phyloP scores from a whole-genome alignment of 2,113 vertebrate species.

The Neodon shergylaensis region DNA sequence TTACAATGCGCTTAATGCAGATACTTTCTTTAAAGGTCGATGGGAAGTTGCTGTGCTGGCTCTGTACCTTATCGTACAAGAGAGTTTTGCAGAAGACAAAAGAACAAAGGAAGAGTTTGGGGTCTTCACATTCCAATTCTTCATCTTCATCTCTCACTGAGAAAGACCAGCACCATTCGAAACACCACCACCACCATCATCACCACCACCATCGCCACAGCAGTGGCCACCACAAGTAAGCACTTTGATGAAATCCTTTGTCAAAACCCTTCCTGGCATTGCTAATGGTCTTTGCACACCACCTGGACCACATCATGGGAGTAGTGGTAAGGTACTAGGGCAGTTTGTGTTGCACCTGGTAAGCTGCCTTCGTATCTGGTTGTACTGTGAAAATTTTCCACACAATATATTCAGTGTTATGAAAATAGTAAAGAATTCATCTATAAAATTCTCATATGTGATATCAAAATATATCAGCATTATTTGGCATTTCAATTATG shows the following conservation, averaged over 20 bases:
- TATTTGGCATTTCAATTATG: neutral
- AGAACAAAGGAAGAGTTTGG: slow-evolving; percentile 97
- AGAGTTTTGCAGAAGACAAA: slow-evolving; percentile 99
- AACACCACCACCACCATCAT: slow-evolving; percentile 91
- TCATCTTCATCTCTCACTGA: slow-evolving; percentile 93
- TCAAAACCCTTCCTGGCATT: neutral
- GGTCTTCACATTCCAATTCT: slow-evolving; percentile 95
- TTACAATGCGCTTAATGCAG: slow-evolving; percentile 20
- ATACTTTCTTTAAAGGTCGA: slow-evolving; percentile 91
- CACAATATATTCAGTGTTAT: neutral
- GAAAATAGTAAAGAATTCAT: neutral
- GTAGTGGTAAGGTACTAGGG: neutral
- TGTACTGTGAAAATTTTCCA: neutral
- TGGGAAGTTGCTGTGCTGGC: slow-evolving; percentile 98
- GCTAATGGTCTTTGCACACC: neutral
- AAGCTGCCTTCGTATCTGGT: neutral
- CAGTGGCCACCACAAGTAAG: slow-evolving; percentile 95
- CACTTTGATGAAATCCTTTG: neutral
- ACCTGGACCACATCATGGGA: no score
- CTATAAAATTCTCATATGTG: neutral
- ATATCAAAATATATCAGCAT: slow-evolving; percentile 12
- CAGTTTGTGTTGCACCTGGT: neutral
- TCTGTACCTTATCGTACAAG: slow-evolving; percentile 97
- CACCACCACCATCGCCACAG: slow-evolving; percentile 93
- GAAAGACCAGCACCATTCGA: slow-evolving; percentile 95